Evolutionary conservation across 1,140 invertebrate genomes (phyloP), one percentile per base, ranked within the genome.

Genomic region (roundworm (Caenorhabditis elegans)): DNA sequence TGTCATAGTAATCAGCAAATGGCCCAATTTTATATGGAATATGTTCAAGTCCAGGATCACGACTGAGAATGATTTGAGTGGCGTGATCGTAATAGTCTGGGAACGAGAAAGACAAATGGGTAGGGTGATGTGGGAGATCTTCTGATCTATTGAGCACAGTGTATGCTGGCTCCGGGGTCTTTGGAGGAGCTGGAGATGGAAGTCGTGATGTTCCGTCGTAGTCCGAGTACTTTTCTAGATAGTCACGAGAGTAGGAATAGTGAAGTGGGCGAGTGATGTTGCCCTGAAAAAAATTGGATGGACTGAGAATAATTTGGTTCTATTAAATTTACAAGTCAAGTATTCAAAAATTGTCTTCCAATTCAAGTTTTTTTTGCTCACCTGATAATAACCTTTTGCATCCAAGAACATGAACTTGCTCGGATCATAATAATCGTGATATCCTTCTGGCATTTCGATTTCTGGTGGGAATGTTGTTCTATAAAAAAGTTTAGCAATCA

Each of bases 221-320:
- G 34, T 70, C 60, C 8, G 60, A 70, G 22, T 70, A 70, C 60
- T 70, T 70, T 22, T 70, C 60, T 22, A 70, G 60, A 70, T 70
- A 70, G 34, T 70, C 60, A 13, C 60, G 60, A 70, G 60, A 70
- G 22, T 70, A 70, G 22, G 60, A 70, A 22, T 70, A 70, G 10
- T 70, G 60, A n/a, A 70, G 60, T 22, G 60, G 60, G 17, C 60
- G 60, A 39, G 60, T 70, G 31, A 70, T 70, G 19, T 70, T 70
- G 11, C 60, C 60, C 60, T 70, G n/a, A 43, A 70, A 65, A n/a
- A n/a, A n/a, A n/a, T n/a, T n/a, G n/a, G n/a, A n/a, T n/a, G n/a
- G n/a, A n/a, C n/a, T n/a, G n/a, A n/a, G n/a, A n/a, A n/a, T n/a
- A n/a, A n/a, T n/a, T n/a, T n/a, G n/a, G n/a, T n/a, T n/a, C n/a